Conservation (phyloP, 2,888 invertebrate species). For the Mycalesis mineus region DNA sequence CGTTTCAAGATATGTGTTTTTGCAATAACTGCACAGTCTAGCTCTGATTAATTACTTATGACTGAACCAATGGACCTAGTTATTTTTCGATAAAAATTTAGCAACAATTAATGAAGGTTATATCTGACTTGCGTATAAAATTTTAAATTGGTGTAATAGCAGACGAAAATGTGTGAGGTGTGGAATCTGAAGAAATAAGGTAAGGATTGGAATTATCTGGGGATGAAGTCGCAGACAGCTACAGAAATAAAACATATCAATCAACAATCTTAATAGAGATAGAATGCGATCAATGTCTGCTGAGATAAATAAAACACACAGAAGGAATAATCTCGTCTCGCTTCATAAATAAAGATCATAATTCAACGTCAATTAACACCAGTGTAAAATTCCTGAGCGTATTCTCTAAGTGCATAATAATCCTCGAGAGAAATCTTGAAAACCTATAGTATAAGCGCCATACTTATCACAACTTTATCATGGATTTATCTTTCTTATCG, state of each 20-base stretch:
- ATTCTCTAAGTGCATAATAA: constrained; percentile 9
- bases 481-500: constrained; percentile 8
- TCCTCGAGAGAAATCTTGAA: constrained; percentile 5
- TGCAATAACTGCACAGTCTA: neutral
- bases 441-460: neutral
- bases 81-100: neutral
- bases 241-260: too few relatives aligned
- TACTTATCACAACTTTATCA: constrained; percentile 1
- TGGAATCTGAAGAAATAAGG: neutral
- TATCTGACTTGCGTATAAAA: neutral
- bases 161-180: too few relatives aligned
- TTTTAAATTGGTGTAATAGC: neutral
- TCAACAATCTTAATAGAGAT: neutral
- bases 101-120: neutral
- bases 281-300: neutral
- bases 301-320: neutral
- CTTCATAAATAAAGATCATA: constrained; percentile 10
- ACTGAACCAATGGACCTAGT: neutral
- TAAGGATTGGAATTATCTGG: too few relatives aligned
- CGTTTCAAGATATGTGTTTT: neutral
- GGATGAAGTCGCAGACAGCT: too few relatives aligned
- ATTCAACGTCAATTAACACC: constrained; percentile 13
- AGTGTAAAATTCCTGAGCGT: constrained; percentile 9
- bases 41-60: neutral
- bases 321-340: neutral